Evolutionary conservation across 1,140 invertebrate species (phyloP), one percentile per base, ranked within the genome.

Genomic region (Lordiphosa clarofinis): DNA sequence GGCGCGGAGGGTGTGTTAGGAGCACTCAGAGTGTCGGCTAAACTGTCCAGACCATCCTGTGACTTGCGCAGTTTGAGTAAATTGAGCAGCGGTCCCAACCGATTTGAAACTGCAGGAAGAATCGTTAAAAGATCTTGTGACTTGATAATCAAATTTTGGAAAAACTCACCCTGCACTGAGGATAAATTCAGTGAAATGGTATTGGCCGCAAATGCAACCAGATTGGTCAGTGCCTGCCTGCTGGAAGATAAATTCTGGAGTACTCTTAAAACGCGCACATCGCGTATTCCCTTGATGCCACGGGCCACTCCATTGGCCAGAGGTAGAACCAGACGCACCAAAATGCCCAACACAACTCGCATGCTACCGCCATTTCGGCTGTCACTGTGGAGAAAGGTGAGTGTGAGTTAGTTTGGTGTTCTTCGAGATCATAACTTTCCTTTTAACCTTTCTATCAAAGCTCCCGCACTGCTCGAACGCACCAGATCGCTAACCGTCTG

Each of bases 171-270:
- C 73, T 91, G 90, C 7, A 90, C 90, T 1, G 89, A 90, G 9
- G 90, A 90, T 31, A 91, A 65, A 28, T 90, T 90, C 61, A 87
- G 59, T 9, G 90, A 90, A 38, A 91, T 70, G n/a, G 87, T 90
- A 57, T 91, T 91, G 9, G 89, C 90, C 1, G 91, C 69, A 60
- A 90, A 90, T 10, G 90, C 90, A 15, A 90, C 64, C 33, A 90
- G 35, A 37, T 90, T 88, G 37, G 90, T 90, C 12, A 91, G 63
- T 0, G 90, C 54, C 57, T 90, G 88, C 13, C 88, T 76, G 37
- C 89, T 89, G 19, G 82, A 70, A 46, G 78, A 71, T 40, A 89
- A 39, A 53, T 84, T 78, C 54, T 73, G 71, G 8, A 89, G 57
- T 4, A 73, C 67, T 12, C 61, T 66, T 9, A 87, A 35, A n/a